Conservation (phyloP, 2,797 vertebrate species). For the Chrysocyon brachyurus region DNA sequence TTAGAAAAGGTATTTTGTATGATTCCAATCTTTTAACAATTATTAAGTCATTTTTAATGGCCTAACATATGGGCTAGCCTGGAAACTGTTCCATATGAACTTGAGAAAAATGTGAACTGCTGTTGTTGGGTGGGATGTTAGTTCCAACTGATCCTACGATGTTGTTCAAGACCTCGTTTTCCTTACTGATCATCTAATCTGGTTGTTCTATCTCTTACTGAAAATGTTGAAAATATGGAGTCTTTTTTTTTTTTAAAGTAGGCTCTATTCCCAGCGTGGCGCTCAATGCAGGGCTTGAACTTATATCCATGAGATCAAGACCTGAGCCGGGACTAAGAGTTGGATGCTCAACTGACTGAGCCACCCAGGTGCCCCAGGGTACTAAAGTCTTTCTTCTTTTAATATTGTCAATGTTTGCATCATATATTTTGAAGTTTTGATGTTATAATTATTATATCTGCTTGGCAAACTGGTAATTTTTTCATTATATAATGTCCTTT, state of each 20-base stretch:
- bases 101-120: not conserved
- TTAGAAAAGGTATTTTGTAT: not conserved
- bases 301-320: not conserved
- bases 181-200: not conserved
- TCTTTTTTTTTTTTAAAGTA: not conserved
- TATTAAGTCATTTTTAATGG: not conserved
- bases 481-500: not conserved
- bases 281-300: not conserved
- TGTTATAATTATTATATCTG: not conserved
- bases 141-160: not conserved
- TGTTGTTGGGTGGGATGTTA: not conserved
- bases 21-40: not conserved
- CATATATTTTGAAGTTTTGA: not conserved
- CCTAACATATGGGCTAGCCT: not conserved
- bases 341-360: not conserved
- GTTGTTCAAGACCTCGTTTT: not conserved
- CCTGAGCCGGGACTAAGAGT: not conserved
- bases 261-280: no score
- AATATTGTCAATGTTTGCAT: not conserved
- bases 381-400: not conserved
- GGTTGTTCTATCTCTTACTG: not conserved
- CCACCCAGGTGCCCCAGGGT: not conserved
- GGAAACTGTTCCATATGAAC: not conserved
- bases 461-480: not conserved
- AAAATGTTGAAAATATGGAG: not conserved